Base-by-base conservation (phyloP, 1,140 invertebrate species). In the Lasaia peninsularis region DNA sequence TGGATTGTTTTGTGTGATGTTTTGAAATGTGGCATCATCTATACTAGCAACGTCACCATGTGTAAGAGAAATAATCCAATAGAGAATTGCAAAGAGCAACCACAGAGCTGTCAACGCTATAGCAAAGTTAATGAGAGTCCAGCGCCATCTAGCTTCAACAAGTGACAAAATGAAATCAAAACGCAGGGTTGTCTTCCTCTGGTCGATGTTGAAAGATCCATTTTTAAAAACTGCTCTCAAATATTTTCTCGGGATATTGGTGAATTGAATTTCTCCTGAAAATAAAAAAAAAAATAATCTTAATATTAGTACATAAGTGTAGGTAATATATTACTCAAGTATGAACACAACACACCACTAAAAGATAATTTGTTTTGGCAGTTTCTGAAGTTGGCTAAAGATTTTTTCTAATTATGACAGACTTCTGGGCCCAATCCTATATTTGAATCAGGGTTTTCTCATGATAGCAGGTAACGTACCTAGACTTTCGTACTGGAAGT, bases 101-200 rank as follows among this genome's bases (percentile, higher is more conserved):
- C 98, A 99, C 1, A 94, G 95, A 0, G 95, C 75, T 21, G 97
- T 90, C 72, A 98, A 98, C 32, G 95, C 95, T 64, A 97, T 83
- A 1, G 95, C 94, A 81, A 99, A 98, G 50, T 96, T 94, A n/a
- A 98, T 79, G 8, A 99, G 81, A 0, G 97, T 98, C 95, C 97
- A 99, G 10, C 97, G 92, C 97, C 98, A 99, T 86, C 97, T 94
- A 2, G 93, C 93, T 78, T 97, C 95, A 6, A 97, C 94, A 40
- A 96, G 85, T n/a, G 93, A 94, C 75, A 95, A 93, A 62, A 95
- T 93, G 69, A 95, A 94, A 76, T 93, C 92, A 10, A 21, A 20
- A 1, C 18, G 98, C 86, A 98, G 14, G 28, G 32, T 59, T 60
- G 20, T 57, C 93, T 92, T 10, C 95, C 24, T 92, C 92, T 73